phyloP scores from a whole-genome alignment of 2,113 vertebrate genomes.

The Sphaerodactylus townsendi region DNA sequence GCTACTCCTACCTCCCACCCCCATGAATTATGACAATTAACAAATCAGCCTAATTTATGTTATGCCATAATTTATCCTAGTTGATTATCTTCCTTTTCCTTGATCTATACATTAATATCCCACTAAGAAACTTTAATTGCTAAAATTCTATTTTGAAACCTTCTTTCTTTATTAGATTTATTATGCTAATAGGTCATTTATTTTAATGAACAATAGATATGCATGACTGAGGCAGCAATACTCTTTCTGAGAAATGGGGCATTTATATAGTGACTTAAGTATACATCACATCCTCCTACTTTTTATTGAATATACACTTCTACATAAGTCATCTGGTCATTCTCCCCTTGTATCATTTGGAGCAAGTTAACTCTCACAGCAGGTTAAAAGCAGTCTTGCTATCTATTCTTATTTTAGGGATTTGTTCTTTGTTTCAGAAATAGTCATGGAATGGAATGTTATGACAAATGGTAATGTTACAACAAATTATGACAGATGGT shows the following conservation, averaged over 20 bases:
- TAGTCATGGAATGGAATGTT: too few relatives aligned
- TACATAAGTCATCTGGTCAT: neutral
- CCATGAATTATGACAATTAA: conserved; percentile 4
- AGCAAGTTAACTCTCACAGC: neutral
- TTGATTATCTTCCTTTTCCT: neutral
- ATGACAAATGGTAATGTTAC: too few relatives aligned
- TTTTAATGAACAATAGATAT: neutral
- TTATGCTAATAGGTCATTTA: neutral
- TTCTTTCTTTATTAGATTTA: conserved; percentile 5
- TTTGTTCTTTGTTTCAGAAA: too few relatives aligned
- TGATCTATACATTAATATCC: conserved; percentile 23
- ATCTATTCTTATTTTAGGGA: too few relatives aligned
- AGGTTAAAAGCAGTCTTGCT: neutral
- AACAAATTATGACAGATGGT: too few relatives aligned
- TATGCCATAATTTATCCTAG: neutral
- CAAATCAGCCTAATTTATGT: conserved; percentile 38
- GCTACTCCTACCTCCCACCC: conserved; percentile 10
- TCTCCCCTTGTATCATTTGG: neutral
- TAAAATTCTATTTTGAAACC: conserved; percentile 25
- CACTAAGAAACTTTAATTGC: conserved; percentile 26
- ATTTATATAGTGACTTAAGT: neutral
- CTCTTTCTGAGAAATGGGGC: neutral
- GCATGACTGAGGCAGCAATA: neutral
- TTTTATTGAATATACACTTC: neutral
- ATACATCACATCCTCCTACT: neutral